These are phyloP conservation scores for Drosophila kepulauana DNA, from an alignment of 1,140 invertebrate genomes.

Conservation along the genomic window DNA sequence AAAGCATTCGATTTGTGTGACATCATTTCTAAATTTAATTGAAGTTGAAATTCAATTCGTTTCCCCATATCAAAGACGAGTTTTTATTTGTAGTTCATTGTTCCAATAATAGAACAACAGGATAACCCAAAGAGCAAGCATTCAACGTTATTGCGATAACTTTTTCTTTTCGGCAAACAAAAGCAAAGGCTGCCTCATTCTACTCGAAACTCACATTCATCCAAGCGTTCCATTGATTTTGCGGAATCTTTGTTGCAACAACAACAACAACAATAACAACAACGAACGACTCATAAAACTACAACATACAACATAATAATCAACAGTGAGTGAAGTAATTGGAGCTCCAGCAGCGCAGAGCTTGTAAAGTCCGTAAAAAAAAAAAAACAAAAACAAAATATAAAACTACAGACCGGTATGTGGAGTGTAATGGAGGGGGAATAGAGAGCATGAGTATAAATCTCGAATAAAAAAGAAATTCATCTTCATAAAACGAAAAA, in stretches of 20 bases:
- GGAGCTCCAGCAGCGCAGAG: constrained; percentile 57
- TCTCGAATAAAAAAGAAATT: constrained; percentile 78
- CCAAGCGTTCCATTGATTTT: constrained; percentile 50
- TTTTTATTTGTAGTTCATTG: constrained; percentile 1
- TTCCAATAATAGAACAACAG: background rate
- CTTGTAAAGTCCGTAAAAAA: constrained; percentile 10
- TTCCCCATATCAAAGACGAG: background rate
- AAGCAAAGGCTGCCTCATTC: constrained; percentile 1
- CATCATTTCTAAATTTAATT: background rate
- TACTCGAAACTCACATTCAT: constrained; percentile 20
- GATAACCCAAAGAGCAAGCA: background rate
- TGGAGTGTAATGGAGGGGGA: background rate
- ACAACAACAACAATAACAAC: background rate
- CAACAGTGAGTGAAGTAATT: constrained; percentile 66
- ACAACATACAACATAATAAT: constrained; percentile 55
- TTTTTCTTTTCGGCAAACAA: background rate
- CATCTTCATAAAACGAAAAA: constrained; percentile 73
- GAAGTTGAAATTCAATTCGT: background rate
- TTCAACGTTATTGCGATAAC: constrained; percentile 1
- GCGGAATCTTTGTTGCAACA: constrained; percentile 38
- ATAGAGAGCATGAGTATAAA: constrained; percentile 42
- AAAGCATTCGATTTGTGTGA: background rate
- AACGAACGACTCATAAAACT: constrained; percentile 39
- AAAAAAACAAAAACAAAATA: background rate
- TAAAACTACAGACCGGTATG: background rate